Evolutionary conservation across 2,113 vertebrate species (phyloP), one percentile per base, ranked within the genome.

Genomic region (Phaethornis superciliosus): DNA sequence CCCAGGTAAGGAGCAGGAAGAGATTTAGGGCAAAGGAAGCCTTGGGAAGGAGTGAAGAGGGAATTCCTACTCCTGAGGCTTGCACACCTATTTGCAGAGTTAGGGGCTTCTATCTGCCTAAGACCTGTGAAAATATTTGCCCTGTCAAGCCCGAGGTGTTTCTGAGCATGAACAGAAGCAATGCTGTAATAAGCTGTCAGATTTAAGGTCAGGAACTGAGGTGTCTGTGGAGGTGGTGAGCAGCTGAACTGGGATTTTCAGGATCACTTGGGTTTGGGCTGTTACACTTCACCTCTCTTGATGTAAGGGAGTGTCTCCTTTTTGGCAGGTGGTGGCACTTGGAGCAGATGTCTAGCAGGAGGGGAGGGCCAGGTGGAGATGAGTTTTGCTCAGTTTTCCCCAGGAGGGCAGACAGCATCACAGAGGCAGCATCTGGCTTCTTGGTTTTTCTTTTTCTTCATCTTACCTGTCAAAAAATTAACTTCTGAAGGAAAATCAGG

Each of bases 31-130:
- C 22, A 83, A 76, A 54, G 27, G 4, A 65, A 86, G 24, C 21
- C 26, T 65, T 5, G 5, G 47, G 49, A 77, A 58, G 9, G 19
- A 69, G 9, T 6, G 35, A 65, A 72, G 42, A 35, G 40, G 12
- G 1, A 30, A 44, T 60, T 85, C 33, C 11, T 88, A 1, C 7
- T 11, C 5, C 7, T 49, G n/a, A 51, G 51, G 10, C 35, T 76
- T 93, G 15, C 2, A 1, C 30, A 35, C 21, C 54, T 40, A 30
- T 9, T 78, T 40, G 27, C 0, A 0, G 12, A 11, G 1, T 1
- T 15, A 2, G 15, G 58, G 6, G 6, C 32, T 15, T 76, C 1
- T 59, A 10, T 84, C 72, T 80, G 28, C 55, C 27, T 55, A 51
- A 88, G 37, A 67, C 42, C 3, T 1, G 0, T 74, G 68, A 42